Base-by-base conservation (phyloP, 64 coral and sea anemone species). In the Stichodactyla helianthus region DNA sequence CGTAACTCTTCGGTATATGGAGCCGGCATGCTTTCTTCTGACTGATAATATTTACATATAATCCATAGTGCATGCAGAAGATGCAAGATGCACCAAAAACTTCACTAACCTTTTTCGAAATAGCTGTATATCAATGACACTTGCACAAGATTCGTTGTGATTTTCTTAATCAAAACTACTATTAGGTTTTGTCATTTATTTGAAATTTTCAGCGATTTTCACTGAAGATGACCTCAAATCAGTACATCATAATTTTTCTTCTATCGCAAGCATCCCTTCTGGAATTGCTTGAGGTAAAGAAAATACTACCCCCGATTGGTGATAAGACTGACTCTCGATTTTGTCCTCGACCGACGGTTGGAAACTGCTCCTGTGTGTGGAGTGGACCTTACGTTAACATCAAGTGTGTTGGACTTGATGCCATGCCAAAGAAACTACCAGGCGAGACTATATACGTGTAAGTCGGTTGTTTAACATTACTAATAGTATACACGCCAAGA, bases 351-450 rank as follows among this genome's bases (percentile, higher is more conserved):
- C 77, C 77, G 31, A 79, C 26, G 14, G 77, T 79, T 15, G 77
- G 77, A 14, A 79, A 79, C 28, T 79, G 77, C 15, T 50, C 77
- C 27, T 79, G 77, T 52, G 11, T 17, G 26, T 79, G 77, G 77
- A 79, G 4, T 50, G 50, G 77, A 50, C 26, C 27, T 3, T 79
- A 50, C 31, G 26, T 50, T 10, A 79, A 16, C 31, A 25, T 79
- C 77, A 79, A 20, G 12, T 79, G 77, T 79, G 77, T 50, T 50
- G 77, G 77, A 15, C 77, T 79, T 14, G 77, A 79, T 26, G 31
- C 77, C 50, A 26, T 79, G 27, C 77, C 77, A 79, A 26, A 79
- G 31, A 52, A 50, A 52, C 4, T 79, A 79, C 77, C 77, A 79
- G 12, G 14, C 8, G 14, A 4, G 6, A 50, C 77, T 25, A 51